Base-by-base conservation (phyloP, 92 coral and sea anemone genomes). In the Epizoanthus stellaris region DNA sequence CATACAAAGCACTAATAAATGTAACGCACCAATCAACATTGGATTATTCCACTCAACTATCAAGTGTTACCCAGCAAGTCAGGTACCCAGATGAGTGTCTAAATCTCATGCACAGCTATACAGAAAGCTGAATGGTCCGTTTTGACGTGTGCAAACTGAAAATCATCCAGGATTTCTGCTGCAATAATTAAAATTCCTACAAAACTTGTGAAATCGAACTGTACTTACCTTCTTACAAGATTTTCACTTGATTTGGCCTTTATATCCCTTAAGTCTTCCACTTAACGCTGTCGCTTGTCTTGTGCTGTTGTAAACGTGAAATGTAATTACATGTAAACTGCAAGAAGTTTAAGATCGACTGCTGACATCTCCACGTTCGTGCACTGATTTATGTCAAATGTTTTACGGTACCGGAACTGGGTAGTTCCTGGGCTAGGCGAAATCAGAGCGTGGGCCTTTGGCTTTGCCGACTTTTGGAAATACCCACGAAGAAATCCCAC, bases 41-140 rank as follows among this genome's bases (percentile, higher is more conserved):
- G 83, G 12, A 79, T 79, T 30, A 79, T 21, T 79, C 83, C 83
- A 63, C 83, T 79, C 83, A 61, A 79, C 21, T 36, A 20, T 64
- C 72, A 79, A 79, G 83, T 79, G 65, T 70, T 79, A 20, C 83
- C 64, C 83, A 79, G 83, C 83, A 79, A 70, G 83, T 62, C 47
- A 8, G 17, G 10, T 9, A 52, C 56, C 56, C 11, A 9, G 56
- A 7, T 13, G 56, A 9, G 56, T 12, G 56, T 10, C 11, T 9
- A 9, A 13, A 52, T 52, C 56, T 52, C 56, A 11, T 52, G 56
- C 14, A 52, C 56, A 52, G 56, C 56, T 13, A 52, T 13, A 52
- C 56, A 11, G 15, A 52, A 52, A 52, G 56, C 56, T 13, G 56
- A 52, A 9, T 52, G 56, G 13, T 52, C 52, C 14, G 56, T 52